These are phyloP conservation scores for Aricia agestis DNA, from an alignment of 1,140 invertebrate species.

Conservation along the genomic window DNA sequence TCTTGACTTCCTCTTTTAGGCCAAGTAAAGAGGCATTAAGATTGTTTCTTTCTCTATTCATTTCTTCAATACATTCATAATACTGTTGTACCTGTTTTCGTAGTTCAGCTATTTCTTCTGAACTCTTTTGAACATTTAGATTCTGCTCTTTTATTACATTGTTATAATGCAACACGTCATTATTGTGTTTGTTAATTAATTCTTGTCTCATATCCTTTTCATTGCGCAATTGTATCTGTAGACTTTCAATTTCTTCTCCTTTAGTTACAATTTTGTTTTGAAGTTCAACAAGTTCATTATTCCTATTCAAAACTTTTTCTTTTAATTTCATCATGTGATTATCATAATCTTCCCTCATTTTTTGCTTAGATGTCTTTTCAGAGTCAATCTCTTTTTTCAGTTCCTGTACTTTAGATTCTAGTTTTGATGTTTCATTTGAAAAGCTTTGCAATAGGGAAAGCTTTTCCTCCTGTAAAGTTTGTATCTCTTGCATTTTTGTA, in stretches of 20 bases:
- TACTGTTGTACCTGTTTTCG: conserved; percentile 39
- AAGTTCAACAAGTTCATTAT: conserved; percentile 64
- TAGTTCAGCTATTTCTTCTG: conserved; percentile 37
- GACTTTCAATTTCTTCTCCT: conserved; percentile 53
- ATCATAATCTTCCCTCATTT: conserved; percentile 59
- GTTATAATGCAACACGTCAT: conserved; percentile 27
- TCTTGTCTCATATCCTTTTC: conserved; percentile 50
- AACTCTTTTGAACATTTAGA: not conserved
- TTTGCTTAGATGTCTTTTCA: conserved; percentile 47
- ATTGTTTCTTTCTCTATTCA: conserved; percentile 39
- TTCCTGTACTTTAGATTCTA: conserved; percentile 46
- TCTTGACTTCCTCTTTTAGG: not conserved
- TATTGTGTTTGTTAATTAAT: conserved; percentile 41
- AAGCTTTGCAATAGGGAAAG: conserved; percentile 51
- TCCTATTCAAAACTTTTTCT: conserved; percentile 62
- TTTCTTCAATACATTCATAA: conserved; percentile 32
- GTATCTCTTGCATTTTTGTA: conserved; percentile 53
- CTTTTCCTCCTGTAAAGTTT: conserved; percentile 61
- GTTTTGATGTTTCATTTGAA: conserved; percentile 50
- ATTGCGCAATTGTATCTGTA: conserved; percentile 47
- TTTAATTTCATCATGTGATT: conserved; percentile 61
- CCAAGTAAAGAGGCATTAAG: conserved; percentile 24
- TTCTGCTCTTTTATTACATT: conserved; percentile 7
- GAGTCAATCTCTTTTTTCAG: conserved; percentile 46
- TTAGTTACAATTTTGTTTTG: conserved; percentile 61